phyloP scores from a whole-genome alignment of 1,140 invertebrate species.

The Odontomachus brunneus region DNA sequence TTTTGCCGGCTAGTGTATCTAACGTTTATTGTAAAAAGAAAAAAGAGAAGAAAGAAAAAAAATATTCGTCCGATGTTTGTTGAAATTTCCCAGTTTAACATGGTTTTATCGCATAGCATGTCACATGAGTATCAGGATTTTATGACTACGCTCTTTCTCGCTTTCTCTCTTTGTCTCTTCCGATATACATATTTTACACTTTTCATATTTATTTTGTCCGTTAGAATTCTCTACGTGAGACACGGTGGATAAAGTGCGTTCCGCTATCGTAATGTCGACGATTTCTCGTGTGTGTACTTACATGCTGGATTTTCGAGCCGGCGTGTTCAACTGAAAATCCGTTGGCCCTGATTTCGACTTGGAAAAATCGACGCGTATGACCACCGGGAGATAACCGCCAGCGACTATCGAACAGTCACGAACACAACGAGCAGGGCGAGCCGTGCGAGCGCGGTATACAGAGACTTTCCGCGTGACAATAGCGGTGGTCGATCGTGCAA shows the following conservation, averaged over 20 bases:
- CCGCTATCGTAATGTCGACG: constrained; percentile 35
- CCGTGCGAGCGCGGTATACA: no score
- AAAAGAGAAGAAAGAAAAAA: no score
- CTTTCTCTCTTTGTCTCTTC: background rate
- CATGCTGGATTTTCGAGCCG: constrained; percentile 28
- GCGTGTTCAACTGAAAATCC: constrained; percentile 25
- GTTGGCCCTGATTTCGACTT: constrained; percentile 42
- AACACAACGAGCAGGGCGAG: background rate
- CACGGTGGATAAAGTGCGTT: constrained; percentile 16
- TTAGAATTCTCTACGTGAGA: constrained; percentile 14
- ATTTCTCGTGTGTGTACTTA: constrained; percentile 52
- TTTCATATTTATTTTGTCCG: constrained; percentile 22
- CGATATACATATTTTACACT: constrained; percentile 34
- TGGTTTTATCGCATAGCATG: background rate
- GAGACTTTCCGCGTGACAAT: constrained; percentile 44
- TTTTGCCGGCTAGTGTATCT: no score
- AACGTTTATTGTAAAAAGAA: constrained; percentile 6
- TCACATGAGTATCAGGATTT: constrained; percentile 1
- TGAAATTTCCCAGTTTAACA: constrained; percentile 17
- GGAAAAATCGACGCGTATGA: constrained; percentile 43
- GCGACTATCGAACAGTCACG: constrained; percentile 17
- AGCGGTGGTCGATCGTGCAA: constrained; percentile 56
- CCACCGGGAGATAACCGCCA: constrained; percentile 17
- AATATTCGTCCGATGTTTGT: background rate
- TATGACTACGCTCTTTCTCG: background rate